These are phyloP conservation scores for Callipepla squamata DNA, from an alignment of 2,113 vertebrate genomes.

Conservation along the genomic window DNA sequence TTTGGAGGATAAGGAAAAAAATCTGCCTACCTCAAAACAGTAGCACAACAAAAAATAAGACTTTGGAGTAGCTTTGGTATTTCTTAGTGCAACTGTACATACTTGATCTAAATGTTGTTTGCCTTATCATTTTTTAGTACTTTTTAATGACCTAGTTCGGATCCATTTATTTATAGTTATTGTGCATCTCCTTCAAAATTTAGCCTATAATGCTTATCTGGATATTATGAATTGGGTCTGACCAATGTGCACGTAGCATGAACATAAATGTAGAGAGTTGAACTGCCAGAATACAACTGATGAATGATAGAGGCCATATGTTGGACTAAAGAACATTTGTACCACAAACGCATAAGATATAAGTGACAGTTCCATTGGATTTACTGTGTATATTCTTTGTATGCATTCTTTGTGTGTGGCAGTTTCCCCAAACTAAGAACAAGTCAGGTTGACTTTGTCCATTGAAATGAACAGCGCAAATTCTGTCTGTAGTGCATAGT, in stretches of 20 bases:
- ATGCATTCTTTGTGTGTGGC: not conserved
- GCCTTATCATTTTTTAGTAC: not conserved
- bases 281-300: not conserved
- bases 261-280: not conserved
- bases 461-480: not conserved
- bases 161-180: not conserved
- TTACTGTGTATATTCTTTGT: not conserved
- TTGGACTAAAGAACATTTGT: not conserved
- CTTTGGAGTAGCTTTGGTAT: not conserved
- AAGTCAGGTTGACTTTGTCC: not conserved
- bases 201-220: not conserved
- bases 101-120: not conserved
- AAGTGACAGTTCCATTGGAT: not conserved
- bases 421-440: not conserved
- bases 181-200: not conserved
- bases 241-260: not conserved
- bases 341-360: not conserved
- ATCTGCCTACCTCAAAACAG: not conserved
- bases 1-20: not conserved
- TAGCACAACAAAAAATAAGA: not conserved
- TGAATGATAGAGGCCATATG: not conserved
- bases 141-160: not conserved
- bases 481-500: not conserved
- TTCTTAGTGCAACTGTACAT: not conserved
- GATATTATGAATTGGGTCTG: not conserved